A percentile compares a stretch with the other conserved stretches of the same genome.
Conservation (phyloP, 2,888 invertebrate species). For the Amaurobius ferox region DNA sequence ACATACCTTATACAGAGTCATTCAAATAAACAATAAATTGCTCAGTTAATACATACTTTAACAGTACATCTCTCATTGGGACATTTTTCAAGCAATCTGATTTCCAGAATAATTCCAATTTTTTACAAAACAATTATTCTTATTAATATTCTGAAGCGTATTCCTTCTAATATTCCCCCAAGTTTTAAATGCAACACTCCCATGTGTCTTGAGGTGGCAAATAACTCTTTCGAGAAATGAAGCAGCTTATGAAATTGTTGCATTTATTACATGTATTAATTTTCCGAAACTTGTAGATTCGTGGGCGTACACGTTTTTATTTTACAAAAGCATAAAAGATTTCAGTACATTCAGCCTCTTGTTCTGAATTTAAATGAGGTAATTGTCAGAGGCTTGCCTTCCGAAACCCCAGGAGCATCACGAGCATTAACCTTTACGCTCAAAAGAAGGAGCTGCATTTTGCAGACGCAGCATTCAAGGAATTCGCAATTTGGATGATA, state of each 20-base stretch:
- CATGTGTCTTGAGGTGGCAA: not conserved
- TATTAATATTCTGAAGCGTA: no score
- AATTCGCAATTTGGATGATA: not conserved
- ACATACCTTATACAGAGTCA: no score
- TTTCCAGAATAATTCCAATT: no score
- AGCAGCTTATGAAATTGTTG: conserved; percentile 5
- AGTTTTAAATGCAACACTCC: conserved; percentile 8
- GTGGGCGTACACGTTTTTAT: conserved; percentile 23
- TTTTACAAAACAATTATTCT: no score
- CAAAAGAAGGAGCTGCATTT: no score
- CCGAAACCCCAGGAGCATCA: conserved; percentile 1
- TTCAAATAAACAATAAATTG: no score
- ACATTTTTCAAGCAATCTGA: no score
- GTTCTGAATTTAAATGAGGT: conserved; percentile 19
- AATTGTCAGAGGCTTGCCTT: conserved; percentile 3
- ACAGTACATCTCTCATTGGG: no score
- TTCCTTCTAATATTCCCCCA: not conserved
- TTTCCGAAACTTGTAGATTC: conserved; percentile 4
- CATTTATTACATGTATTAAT: conserved; percentile 21
- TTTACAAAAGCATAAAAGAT: conserved; percentile 17
- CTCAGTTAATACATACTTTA: no score
- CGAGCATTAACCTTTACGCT: conserved; percentile 21
- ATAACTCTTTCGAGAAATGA: not conserved
- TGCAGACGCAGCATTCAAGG: not conserved
- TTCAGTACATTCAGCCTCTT: conserved; percentile 11